These are phyloP conservation scores for Drosophila sordidula DNA, from an alignment of 2,888 invertebrate genomes.

Conservation along the genomic window DNA sequence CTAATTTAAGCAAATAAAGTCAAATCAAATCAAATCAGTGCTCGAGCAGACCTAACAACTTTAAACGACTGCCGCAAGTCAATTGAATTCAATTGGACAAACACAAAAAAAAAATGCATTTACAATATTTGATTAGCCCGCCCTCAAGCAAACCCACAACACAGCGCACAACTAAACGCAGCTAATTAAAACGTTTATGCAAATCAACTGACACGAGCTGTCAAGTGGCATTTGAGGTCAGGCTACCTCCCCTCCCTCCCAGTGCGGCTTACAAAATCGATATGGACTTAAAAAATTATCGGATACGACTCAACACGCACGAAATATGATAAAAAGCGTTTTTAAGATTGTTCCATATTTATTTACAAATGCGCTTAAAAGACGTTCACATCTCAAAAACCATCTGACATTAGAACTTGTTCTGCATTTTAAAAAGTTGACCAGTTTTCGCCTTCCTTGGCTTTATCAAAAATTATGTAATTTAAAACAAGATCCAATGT, in stretches of 20 bases:
- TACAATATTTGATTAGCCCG: slow-evolving; percentile 54
- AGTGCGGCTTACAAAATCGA: not conserved
- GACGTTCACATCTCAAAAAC: too few relatives aligned
- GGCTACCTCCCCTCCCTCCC: not conserved
- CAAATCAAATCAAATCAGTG: slow-evolving; percentile 55
- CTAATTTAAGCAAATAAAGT: slow-evolving; percentile 69
- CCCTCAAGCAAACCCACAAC: slow-evolving; percentile 32
- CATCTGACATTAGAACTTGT: too few relatives aligned
- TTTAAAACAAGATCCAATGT: too few relatives aligned
- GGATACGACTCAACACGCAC: too few relatives aligned
- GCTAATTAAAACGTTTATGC: slow-evolving; percentile 78
- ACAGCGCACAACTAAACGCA: slow-evolving; percentile 21
- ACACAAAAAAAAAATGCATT: slow-evolving; percentile 32
- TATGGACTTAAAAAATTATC: too few relatives aligned
- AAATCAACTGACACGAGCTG: slow-evolving; percentile 59
- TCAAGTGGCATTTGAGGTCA: slow-evolving; percentile 53
- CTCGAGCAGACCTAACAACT: slow-evolving; percentile 29
- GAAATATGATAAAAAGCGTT: not conserved
- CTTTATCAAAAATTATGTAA: too few relatives aligned
- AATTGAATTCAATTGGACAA: slow-evolving; percentile 69
- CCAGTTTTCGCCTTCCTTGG: too few relatives aligned
- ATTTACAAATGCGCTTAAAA: not conserved
- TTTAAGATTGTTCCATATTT: not conserved
- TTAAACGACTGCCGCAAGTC: slow-evolving; percentile 55
- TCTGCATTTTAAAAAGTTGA: too few relatives aligned